phyloP scores from a whole-genome alignment of 2,888 invertebrate genomes.

The Lathronympha strigana region DNA sequence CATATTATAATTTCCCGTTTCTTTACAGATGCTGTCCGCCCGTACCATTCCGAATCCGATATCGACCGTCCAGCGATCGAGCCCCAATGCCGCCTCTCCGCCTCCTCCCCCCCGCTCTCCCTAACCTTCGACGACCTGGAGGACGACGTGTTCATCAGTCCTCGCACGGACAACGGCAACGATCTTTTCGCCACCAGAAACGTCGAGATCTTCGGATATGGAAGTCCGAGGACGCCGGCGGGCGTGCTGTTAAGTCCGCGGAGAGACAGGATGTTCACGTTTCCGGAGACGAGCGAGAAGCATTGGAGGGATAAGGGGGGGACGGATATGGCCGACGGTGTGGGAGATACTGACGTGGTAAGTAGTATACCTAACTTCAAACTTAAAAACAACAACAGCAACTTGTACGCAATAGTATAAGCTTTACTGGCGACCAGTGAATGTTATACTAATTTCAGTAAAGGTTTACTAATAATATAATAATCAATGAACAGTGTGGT shows the following conservation, averaged over 20 bases:
- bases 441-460: no score
- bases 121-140: conserved; percentile 74
- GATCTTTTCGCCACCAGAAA: conserved; percentile 74
- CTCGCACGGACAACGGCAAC: conserved; percentile 67
- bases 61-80: conserved; percentile 59
- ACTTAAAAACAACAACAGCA: no score
- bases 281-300: conserved; percentile 74
- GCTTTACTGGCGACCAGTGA: no score
- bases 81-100: conserved; percentile 66
- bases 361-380: conserved; percentile 45
- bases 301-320: conserved; percentile 80
- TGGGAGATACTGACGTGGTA: conserved; percentile 69
- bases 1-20: conserved; percentile 20
- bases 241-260: conserved; percentile 74
- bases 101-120: conserved; percentile 71
- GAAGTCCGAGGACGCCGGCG: conserved; percentile 72
- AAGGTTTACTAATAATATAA: no score
- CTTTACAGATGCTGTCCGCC: conserved; percentile 65
- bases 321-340: conserved; percentile 72
- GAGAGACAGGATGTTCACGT: conserved; percentile 72
- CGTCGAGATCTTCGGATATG: conserved; percentile 73
- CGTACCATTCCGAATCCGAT: conserved; percentile 73
- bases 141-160: conserved; percentile 78
- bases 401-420: no score
- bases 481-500: no score